These are phyloP conservation scores for Luperina testacea DNA, from an alignment of 2,888 invertebrate genomes.

Conservation along the genomic window DNA sequence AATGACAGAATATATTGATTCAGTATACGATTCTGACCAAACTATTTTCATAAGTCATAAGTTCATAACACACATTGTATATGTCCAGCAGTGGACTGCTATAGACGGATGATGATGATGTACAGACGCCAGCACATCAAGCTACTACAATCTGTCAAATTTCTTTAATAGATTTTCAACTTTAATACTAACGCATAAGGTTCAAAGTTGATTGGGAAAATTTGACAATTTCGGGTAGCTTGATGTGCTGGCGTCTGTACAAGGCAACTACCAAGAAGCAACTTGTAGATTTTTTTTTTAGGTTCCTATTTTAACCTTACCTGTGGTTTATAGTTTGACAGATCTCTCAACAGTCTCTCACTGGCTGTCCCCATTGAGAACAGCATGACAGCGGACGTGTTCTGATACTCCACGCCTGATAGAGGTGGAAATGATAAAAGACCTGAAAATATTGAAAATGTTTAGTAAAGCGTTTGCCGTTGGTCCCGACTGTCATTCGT, in stretches of 20 bases:
- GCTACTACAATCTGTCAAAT: too few species aligned
- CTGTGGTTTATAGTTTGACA: constrained; percentile 92
- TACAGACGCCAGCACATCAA: too few species aligned
- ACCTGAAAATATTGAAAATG: constrained; percentile 77
- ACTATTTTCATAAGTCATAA: too few species aligned
- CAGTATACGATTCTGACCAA: too few species aligned
- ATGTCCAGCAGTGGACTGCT: not conserved
- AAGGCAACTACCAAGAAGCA: not conserved
- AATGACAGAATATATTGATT: too few species aligned
- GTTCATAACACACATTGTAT: not conserved
- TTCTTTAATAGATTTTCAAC: too few species aligned
- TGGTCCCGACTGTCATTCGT: not conserved
- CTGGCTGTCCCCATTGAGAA: constrained; percentile 93
- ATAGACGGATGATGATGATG: not conserved
- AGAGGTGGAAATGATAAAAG: constrained; percentile 91
- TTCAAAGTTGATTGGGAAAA: too few species aligned
- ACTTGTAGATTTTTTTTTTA: not conserved
- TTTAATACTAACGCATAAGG: too few species aligned
- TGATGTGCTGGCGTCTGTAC: too few species aligned
- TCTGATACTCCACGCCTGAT: constrained; percentile 89
- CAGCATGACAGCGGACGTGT: constrained; percentile 89
- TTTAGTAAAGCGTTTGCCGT: not conserved
- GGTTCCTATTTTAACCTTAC: constrained; percentile 73
- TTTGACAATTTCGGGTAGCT: too few species aligned
- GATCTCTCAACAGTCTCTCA: constrained; percentile 90